Evolutionary conservation across 2,888 invertebrate genomes (phyloP).

Genomic region (Standfussiana lucernea): DNA sequence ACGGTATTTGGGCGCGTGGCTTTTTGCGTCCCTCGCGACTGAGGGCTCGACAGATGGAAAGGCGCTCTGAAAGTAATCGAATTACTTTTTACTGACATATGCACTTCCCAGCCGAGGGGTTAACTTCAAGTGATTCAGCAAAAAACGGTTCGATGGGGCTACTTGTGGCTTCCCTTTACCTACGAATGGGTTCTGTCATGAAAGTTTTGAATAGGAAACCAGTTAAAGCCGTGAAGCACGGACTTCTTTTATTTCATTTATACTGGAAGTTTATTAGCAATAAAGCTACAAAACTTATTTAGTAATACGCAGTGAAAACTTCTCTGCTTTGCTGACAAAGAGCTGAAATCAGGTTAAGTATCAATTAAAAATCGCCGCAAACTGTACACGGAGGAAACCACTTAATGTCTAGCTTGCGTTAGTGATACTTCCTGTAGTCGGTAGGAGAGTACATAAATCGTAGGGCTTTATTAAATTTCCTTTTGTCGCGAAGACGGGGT

Average conservation of each 20-base stretch:
- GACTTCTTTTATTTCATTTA: neutral
- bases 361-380: slow-evolving; percentile 65
- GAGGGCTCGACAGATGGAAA: slow-evolving; percentile 83
- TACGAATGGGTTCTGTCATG: slow-evolving; percentile 30
- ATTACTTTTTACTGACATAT: slow-evolving; percentile 74
- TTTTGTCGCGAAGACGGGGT: slow-evolving; percentile 72
- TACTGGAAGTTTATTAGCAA: slow-evolving; percentile 1
- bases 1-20: slow-evolving; percentile 79
- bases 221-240: slow-evolving; percentile 11
- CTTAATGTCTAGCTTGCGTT: slow-evolving; percentile 71
- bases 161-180: slow-evolving; percentile 61
- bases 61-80: slow-evolving; percentile 72
- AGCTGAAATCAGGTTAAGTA: slow-evolving; percentile 64
- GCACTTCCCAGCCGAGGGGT: slow-evolving; percentile 68
- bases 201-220: slow-evolving; percentile 31
- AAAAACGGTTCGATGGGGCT: slow-evolving; percentile 49
- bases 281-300: slow-evolving; percentile 15
- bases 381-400: slow-evolving; percentile 64
- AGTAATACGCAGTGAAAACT: slow-evolving; percentile 25
- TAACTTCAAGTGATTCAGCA: slow-evolving; percentile 72
- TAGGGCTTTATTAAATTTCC: slow-evolving; percentile 80
- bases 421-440: slow-evolving; percentile 76
- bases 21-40: slow-evolving; percentile 77
- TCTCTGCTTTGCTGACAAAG: slow-evolving; percentile 41
- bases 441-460: slow-evolving; percentile 75